Percentiles rank a stretch among this genome's conserved stretches.
Evolutionary conservation across 2,888 invertebrate genomes (phyloP).

Genomic region (Platycnemis pennipes): DNA sequence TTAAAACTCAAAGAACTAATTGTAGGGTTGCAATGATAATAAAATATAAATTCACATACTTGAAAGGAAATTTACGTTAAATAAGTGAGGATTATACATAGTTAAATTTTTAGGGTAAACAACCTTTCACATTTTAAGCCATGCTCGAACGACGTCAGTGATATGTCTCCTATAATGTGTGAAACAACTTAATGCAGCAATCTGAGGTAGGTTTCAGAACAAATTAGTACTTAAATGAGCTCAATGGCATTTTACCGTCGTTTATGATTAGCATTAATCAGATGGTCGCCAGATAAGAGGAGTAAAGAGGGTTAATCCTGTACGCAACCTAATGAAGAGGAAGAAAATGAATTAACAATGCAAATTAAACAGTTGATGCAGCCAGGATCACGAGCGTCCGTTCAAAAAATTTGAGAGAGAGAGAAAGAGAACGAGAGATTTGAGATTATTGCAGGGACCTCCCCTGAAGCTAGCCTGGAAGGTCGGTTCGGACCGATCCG

Average conservation of each 20-base stretch:
- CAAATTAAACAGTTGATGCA: background rate
- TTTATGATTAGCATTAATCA: background rate
- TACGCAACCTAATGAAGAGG: background rate
- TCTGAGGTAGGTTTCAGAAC: too few species aligned
- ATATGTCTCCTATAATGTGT: too few species aligned
- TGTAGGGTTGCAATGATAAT: too few species aligned
- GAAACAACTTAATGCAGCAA: too few species aligned
- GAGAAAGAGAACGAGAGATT: background rate
- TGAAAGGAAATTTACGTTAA: too few species aligned
- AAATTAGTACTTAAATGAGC: too few species aligned
- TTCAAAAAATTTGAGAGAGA: background rate
- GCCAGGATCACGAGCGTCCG: background rate
- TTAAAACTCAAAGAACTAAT: too few species aligned
- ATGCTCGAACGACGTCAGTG: too few species aligned
- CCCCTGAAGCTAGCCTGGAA: background rate
- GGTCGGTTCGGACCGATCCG: background rate
- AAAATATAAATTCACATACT: too few species aligned
- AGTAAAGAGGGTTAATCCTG: background rate
- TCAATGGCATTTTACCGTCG: background rate
- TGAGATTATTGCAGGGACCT: background rate
- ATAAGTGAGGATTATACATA: too few species aligned
- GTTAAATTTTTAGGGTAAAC: too few species aligned
- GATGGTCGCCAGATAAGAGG: background rate
- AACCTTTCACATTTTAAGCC: too few species aligned
- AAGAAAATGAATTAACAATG: background rate